A percentile compares a stretch with the other conserved stretches of the same genome.
These are phyloP conservation scores for Harpegnathos saltator DNA, from an alignment of 1,140 invertebrate genomes.

Conservation along the genomic window DNA sequence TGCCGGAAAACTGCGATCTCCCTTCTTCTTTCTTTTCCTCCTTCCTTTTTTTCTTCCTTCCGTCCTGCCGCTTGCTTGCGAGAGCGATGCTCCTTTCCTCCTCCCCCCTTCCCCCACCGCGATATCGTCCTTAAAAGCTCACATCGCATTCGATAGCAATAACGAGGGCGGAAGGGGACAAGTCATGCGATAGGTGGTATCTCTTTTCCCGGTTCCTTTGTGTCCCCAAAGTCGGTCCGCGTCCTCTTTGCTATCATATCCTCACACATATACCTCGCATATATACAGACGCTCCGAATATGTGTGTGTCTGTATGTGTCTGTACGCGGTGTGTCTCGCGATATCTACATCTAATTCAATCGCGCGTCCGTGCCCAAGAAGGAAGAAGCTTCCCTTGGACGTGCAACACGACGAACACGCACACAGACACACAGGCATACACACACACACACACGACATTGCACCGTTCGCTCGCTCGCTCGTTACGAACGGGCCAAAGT, in stretches of 20 bases:
- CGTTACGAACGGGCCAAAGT: slow-evolving; percentile 55
- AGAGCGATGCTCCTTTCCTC: slow-evolving; percentile 6
- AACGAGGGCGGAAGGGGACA: slow-evolving; percentile 30
- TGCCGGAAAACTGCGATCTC: slow-evolving; percentile 44
- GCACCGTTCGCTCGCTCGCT: slow-evolving; percentile 32
- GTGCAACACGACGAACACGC: slow-evolving; percentile 17
- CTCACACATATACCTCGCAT: too few species aligned
- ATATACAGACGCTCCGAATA: too few species aligned
- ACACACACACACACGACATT: too few species aligned
- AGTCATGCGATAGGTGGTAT: slow-evolving; percentile 30
- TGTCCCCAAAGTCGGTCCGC: not conserved
- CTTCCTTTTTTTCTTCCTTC: not conserved
- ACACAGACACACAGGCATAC: too few species aligned
- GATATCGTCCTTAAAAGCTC: slow-evolving; percentile 2
- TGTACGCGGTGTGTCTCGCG: not conserved
- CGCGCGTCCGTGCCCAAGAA: not conserved
- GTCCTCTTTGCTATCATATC: not conserved
- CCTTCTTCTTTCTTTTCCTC: not conserved
- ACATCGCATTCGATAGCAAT: slow-evolving; percentile 42
- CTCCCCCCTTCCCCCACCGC: not conserved
- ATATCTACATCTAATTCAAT: slow-evolving; percentile 45
- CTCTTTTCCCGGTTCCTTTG: slow-evolving; percentile 7
- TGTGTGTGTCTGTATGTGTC: too few species aligned
- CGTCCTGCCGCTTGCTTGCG: not conserved
- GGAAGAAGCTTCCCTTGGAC: not conserved